Evolutionary conservation across 2,797 vertebrate genomes (phyloP).

Genomic region (Cryptoblepharus egeriae): DNA sequence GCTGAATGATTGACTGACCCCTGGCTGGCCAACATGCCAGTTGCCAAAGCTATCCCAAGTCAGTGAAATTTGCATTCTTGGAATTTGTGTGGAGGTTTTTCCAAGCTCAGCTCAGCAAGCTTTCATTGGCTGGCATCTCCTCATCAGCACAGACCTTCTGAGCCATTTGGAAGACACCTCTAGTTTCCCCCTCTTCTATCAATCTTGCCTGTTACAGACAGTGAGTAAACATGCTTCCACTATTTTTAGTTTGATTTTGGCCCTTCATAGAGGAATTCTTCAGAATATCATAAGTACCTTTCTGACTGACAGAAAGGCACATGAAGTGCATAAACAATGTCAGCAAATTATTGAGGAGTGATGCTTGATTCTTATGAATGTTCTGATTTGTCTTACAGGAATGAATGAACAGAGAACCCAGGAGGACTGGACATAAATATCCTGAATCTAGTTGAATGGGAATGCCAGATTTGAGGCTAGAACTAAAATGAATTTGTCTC

Average conservation of each 20-base stretch:
- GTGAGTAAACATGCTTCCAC: not conserved
- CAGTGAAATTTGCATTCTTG: not conserved
- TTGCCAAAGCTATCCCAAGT: constrained; percentile 42
- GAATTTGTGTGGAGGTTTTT: constrained; percentile 28
- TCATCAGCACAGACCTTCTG: constrained; percentile 4
- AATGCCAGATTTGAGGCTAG: no score
- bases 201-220: constrained; percentile 28
- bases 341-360: not conserved
- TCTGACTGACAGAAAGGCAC: not conserved
- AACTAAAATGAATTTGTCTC: not conserved
- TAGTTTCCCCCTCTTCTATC: constrained; percentile 25
- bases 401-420: not conserved
- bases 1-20: constrained; percentile 26
- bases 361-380: not conserved
- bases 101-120: constrained; percentile 26
- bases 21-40: constrained; percentile 14
- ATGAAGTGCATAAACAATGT: not conserved
- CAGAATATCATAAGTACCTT: not conserved
- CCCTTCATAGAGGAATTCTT: constrained; percentile 12
- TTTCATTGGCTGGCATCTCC: not conserved
- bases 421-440: not conserved
- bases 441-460: not conserved
- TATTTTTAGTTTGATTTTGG: constrained; percentile 47
- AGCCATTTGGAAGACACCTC: constrained; percentile 48
- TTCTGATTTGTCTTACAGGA: not conserved